Evolutionary conservation across 2,888 invertebrate genomes (phyloP), one percentile per base, ranked within the genome.

Genomic region (Lymantria dispar): DNA sequence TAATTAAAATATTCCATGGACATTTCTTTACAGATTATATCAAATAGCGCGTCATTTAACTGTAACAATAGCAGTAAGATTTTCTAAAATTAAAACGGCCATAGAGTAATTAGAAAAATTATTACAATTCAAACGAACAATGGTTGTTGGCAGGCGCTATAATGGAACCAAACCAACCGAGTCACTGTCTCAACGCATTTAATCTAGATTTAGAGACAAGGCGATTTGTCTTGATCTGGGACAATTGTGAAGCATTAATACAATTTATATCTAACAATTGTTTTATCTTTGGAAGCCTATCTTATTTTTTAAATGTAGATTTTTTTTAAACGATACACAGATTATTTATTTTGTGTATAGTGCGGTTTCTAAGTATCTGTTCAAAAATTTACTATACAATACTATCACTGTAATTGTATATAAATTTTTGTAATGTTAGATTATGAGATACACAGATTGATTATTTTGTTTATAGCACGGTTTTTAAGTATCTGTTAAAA

Each of bases 171-270:
- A 52, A 62, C 47, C 47, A 55, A 50, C 51, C 58, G 55, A 53
- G 41, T 64, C 56, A 58, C 55, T 58, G 62, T 64, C 55, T 48
- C 36, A 50, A 53, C 45, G 54, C 40, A 49, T 61, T 69, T 70
- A 64, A 74, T 74, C 74, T 60, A 60, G 68, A 72, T 70, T 70
- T 63, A 48, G 62, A 58, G 40, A 58, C 62, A 64, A 64, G 69
- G 66, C 54, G 50, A 40, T 71, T 73, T 48, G 44, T 54, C 71
- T 73, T 73, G 64, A 56, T 66, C 69, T 65, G 59, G 5, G 59
- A 63, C 63, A 68, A 66, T 67, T 60, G 66, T 60, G 52, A 56
- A 56, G 53, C 60, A 53, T 68, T 64, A 57, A 69, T 44, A 53
- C 56, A 55, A 68, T 69, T 67, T 63, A 65, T 60, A 62, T 52